Base-by-base conservation (phyloP, 92 coral and sea anemone species). In the Umimayanthus kanabou region DNA sequence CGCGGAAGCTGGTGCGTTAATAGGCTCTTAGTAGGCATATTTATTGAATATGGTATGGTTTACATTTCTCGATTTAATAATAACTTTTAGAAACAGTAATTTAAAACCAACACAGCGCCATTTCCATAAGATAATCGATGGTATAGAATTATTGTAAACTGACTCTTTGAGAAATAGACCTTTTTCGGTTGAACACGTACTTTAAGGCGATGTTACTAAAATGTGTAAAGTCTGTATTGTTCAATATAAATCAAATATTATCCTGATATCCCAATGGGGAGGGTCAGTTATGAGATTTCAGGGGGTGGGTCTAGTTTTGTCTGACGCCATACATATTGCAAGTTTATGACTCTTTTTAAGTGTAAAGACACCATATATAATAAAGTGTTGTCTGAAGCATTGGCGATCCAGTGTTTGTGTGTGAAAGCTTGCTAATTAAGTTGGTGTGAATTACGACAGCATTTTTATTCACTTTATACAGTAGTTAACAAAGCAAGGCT, bases 1-100 rank as follows among this genome's bases (percentile, higher is more conserved):
- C 40, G 30, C 67, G 78, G 87, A 83, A 83, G 78, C 42, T 71
- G 29, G 22, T 9, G 9, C 16, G 43, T 10, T 69, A 70, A 67
- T 82, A 37, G 73, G 29, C 86, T 82, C 77, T 81, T 65, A 81
- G 85, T 66, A 81, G 81, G 25, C 75, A 81, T 66, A 47, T 81
- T 69, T 70, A 80, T 58, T 66, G 20, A 67, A 22, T 45, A 25
- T 39, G 49, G 76, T 39, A 33, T 33, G 49, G 76, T 39, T 66
- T 82, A 66, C 50, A 28, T 65, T 67, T 69, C 15, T 39, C 26
- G 57, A 49, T 53, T 26, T 29, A 79, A 50, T 82, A 81, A 82
- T 26, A 82, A 11, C 20, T 25, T 67, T 18, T 30, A 16, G 23
- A 42, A 58, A 69, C 43, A 4, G 13, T 49, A 50, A 79, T 49